phyloP scores from a whole-genome alignment of 2,113 vertebrate species.

The Acanthochromis polyacanthus region DNA sequence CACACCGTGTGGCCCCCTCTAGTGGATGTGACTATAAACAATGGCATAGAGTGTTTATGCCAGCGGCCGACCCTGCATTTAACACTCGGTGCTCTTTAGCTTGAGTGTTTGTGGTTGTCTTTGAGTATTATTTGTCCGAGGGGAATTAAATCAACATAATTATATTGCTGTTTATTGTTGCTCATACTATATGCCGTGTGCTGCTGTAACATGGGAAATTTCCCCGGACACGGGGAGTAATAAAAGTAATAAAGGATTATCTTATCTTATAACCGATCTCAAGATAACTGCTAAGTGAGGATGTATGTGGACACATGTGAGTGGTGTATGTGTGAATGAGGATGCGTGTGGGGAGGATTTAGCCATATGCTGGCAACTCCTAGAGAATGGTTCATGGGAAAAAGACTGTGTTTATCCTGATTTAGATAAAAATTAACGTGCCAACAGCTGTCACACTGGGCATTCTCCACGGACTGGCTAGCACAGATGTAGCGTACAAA shows the following conservation, averaged over 20 bases:
- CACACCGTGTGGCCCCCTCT: too few species aligned
- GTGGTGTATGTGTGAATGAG: conserved; percentile 12
- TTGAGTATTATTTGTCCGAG: not conserved
- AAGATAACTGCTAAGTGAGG: conserved; percentile 27
- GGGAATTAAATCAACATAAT: conserved; percentile 18
- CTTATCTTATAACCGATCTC: conserved; percentile 9
- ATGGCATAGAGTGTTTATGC: too few species aligned
- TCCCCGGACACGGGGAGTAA: too few species aligned
- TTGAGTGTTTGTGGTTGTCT: not conserved
- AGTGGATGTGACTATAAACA: too few species aligned
- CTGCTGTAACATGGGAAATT: too few species aligned
- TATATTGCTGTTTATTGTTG: too few species aligned
- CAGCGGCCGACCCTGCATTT: too few species aligned
- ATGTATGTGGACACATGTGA: conserved; percentile 7
- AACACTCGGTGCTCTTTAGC: not conserved
- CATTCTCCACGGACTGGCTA: conserved; percentile 49
- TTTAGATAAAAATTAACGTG: conserved; percentile 51
- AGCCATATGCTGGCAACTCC: conserved; percentile 39
- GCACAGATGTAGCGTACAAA: conserved; percentile 55
- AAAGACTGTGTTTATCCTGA: conserved; percentile 54
- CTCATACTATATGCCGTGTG: too few species aligned
- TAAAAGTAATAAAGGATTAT: too few species aligned
- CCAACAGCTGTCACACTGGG: conserved; percentile 66
- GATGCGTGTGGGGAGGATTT: conserved; percentile 1
- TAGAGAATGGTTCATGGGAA: conserved; percentile 69